These are phyloP conservation scores for Acropora yongei DNA, from an alignment of 64 coral and sea anemone genomes.

Conservation along the genomic window DNA sequence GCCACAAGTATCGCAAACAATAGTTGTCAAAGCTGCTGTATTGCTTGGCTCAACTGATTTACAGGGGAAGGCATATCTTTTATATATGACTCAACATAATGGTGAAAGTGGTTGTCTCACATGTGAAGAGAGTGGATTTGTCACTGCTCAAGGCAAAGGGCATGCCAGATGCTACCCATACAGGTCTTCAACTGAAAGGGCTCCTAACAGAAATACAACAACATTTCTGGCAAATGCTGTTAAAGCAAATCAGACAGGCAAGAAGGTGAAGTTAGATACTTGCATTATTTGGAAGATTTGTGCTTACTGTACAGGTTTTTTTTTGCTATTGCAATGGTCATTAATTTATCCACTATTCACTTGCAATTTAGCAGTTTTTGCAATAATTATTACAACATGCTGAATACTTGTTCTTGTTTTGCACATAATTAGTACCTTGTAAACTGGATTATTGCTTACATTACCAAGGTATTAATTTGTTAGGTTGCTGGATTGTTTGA, in stretches of 20 bases:
- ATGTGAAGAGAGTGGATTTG: conserved; percentile 67
- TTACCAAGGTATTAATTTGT: background rate
- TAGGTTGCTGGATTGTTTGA: conserved; percentile 39
- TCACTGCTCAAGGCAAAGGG: conserved; percentile 59
- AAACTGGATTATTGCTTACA: background rate
- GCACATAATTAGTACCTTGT: no score
- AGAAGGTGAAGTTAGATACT: background rate
- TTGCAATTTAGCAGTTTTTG: no score
- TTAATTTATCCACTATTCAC: no score
- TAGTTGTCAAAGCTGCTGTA: conserved; percentile 49
- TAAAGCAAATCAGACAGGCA: conserved; percentile 16
- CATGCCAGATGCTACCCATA: conserved; percentile 73
- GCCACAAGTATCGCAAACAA: background rate
- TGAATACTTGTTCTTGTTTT: no score
- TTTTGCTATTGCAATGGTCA: no score
- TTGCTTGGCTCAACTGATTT: conserved; percentile 57
- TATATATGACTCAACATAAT: conserved; percentile 78
- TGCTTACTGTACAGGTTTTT: no score
- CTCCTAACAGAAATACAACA: background rate
- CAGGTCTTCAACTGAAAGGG: background rate
- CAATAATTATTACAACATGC: no score
- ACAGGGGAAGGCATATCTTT: conserved; percentile 67
- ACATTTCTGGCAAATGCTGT: conserved; percentile 16
- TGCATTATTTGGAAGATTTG: background rate
- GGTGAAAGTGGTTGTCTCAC: conserved; percentile 53